phyloP scores from a whole-genome alignment of 2,113 vertebrate genomes.

The Oryctolagus cuniculus region DNA sequence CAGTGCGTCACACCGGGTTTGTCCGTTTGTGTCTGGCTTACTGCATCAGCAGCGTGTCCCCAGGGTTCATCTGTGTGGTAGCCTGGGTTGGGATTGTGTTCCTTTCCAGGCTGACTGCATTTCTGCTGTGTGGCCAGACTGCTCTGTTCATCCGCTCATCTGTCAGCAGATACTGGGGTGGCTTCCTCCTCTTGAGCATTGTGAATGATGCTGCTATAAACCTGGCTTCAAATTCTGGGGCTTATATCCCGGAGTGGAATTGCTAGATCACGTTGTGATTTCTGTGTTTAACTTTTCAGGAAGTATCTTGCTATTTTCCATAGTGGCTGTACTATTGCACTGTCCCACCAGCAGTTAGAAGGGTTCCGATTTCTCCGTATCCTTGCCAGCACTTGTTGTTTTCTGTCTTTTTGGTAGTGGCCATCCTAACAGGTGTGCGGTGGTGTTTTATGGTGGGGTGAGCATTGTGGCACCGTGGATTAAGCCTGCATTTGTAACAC shows the following conservation, averaged over 20 bases:
- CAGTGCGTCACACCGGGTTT: fast-evolving
- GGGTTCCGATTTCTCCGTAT: background rate
- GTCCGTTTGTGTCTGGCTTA: background rate
- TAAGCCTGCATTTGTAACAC: too few relatives aligned
- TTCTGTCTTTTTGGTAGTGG: background rate
- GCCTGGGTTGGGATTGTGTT: background rate
- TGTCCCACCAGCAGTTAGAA: background rate
- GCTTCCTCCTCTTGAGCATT: background rate
- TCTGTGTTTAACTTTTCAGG: background rate
- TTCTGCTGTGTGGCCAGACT: fast-evolving
- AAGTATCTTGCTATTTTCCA: fast-evolving
- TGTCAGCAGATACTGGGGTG: background rate
- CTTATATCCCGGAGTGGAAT: background rate
- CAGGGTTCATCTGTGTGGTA: fast-evolving
- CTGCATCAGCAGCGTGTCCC: fast-evolving
- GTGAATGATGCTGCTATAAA: background rate
- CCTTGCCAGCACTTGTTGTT: background rate
- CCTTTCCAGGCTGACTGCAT: background rate
- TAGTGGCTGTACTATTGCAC: background rate
- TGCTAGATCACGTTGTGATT: background rate
- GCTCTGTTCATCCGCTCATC: too few relatives aligned
- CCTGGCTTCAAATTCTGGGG: background rate
- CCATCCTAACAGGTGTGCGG: background rate
- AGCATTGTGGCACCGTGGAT: too few relatives aligned
- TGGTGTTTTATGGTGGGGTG: background rate